These are phyloP conservation scores for Perca flavescens DNA, from an alignment of 2,113 vertebrate species.

Conservation along the genomic window DNA sequence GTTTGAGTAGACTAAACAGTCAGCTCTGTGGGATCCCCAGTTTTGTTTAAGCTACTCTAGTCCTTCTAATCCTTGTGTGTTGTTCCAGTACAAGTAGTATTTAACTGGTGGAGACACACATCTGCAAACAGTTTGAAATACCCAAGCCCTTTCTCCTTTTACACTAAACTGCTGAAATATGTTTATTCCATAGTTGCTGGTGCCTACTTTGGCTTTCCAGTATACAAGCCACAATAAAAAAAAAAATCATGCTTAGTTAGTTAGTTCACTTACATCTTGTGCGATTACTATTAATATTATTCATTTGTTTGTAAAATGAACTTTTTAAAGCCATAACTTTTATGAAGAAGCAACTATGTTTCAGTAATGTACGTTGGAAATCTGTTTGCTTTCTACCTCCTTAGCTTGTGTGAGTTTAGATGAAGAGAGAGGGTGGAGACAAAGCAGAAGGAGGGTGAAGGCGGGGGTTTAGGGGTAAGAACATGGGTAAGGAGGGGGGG, in stretches of 20 bases:
- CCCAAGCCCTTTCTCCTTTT: conserved; percentile 57
- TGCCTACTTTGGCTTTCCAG: conserved; percentile 34
- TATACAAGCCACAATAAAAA: background rate
- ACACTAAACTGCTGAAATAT: conserved; percentile 41
- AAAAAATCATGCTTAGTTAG: background rate
- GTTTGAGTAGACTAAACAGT: conserved; percentile 79
- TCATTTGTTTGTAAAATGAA: conserved; percentile 1
- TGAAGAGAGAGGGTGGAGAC: conserved; percentile 58
- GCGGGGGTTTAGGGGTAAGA: conserved; percentile 54
- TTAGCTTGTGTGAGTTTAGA: conserved; percentile 59
- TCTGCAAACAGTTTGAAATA: conserved; percentile 88
- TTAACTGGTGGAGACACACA: conserved; percentile 88
- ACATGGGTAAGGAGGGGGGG: conserved; percentile 61
- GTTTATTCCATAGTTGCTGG: conserved; percentile 58
- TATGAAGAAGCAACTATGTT: conserved; percentile 1
- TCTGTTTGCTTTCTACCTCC: conserved; percentile 63
- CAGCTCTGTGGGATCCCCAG: conserved; percentile 63
- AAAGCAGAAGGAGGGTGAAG: conserved; percentile 54
- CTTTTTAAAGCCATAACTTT: conserved; percentile 2
- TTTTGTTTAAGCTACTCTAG: conserved; percentile 75
- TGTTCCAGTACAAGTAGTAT: conserved; percentile 81
- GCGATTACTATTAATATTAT: background rate
- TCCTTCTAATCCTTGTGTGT: conserved; percentile 79
- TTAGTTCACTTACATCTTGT: background rate
- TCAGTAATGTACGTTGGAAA: conserved; percentile 15